Base-by-base conservation (phyloP, 2,113 vertebrate genomes). In the Brachyhypopomus gauderio region DNA sequence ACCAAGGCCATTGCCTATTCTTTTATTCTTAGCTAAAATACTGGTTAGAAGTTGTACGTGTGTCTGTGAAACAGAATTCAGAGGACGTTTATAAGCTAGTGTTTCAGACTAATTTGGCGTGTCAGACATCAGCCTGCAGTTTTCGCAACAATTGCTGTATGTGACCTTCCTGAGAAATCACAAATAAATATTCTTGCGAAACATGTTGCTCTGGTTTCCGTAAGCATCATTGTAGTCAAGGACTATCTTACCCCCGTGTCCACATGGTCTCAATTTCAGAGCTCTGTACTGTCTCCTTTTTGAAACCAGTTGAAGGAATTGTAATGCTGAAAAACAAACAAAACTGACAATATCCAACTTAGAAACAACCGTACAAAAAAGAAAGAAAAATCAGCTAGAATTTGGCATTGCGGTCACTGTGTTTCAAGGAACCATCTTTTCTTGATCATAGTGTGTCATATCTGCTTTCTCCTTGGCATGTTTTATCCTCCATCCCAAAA, bases 171-270 rank as follows among this genome's bases (percentile, higher is more conserved):
- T 89, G 88, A 78, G 72, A 89, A 90, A 89, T 88, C 75, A 88
- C 9, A 48, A 94, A 93, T 93, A 94, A 93, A 93, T 88, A 90
- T 91, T 87, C 86, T 87, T 85, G 85, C 77, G 66, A 66, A 92
- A 89, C 34, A 86, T 30, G 30, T 82, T 85, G 85, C 82, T 0
- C 41, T 72, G 58, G 17, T 58, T 73, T 77, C 64, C 78, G 60
- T 59, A 27, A 0, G 41, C 8, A 23, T 25, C 11, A 8, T 64
- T 30, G 14, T 41, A 30, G 22, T 77, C 30, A 38, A n/a, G 55
- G 25, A 75, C 19, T 30, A 60, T 66, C 48, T 20, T 19, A 17
- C 45, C 34, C 45, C 34, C 59, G 20, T 58, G 20, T 48, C 64
- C 27, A 23, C 30, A 58, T 8, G 19, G 30, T 67, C 14, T 22